A percentile compares a stretch with the other conserved stretches of the same genome.
Conservation (phyloP, 2,797 vertebrate species). For the Syndactyla subalaris region DNA sequence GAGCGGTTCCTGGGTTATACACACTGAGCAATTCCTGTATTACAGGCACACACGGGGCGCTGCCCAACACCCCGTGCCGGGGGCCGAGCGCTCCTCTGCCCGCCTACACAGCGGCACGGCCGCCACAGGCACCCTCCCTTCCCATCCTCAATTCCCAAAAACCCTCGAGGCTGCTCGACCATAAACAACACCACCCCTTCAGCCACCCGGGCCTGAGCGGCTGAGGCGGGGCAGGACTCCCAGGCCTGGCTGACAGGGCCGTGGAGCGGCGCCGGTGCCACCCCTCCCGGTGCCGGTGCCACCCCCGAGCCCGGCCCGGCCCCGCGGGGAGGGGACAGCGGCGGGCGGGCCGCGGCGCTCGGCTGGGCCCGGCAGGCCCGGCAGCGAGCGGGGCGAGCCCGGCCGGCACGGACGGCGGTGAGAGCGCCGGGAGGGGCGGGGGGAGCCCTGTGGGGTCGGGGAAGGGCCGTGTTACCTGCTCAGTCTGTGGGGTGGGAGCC, state of each 20-base stretch:
- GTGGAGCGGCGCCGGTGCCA: not conserved
- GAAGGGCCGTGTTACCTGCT: no score
- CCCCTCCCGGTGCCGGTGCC: not conserved
- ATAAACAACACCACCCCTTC: not conserved
- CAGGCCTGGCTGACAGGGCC: no score
- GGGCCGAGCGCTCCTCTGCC: not conserved
- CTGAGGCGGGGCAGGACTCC: not conserved
- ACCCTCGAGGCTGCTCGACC: not conserved
- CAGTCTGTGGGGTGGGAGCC: no score
- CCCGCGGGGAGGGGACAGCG: no score
- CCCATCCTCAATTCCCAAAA: accelerated
- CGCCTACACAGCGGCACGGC: not conserved
- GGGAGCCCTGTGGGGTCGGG: no score
- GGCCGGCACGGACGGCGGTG: no score
- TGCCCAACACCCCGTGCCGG: not conserved
- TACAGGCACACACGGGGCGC: not conserved
- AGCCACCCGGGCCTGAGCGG: accelerated
- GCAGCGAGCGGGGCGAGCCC: no score
- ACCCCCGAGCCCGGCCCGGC: no score
- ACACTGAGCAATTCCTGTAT: not conserved
- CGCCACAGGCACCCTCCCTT: not conserved
- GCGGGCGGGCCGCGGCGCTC: no score
- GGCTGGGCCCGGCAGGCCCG: no score
- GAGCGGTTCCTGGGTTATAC: not conserved
- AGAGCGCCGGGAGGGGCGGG: no score